phyloP scores from a whole-genome alignment of 2,113 vertebrate species.

The Aythya baeri region DNA sequence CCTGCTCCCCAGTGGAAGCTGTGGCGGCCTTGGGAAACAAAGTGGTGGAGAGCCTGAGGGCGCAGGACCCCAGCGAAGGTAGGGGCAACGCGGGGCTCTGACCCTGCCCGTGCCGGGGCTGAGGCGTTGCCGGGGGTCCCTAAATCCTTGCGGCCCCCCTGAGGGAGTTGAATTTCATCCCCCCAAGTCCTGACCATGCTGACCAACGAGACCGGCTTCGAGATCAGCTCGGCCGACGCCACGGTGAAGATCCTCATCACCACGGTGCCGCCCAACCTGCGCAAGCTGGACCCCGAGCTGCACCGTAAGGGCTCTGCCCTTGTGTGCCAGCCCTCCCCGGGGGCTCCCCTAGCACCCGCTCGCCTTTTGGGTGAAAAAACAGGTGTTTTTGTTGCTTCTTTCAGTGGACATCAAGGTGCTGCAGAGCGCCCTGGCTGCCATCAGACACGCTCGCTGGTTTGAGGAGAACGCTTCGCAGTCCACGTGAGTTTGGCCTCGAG shows the following conservation, averaged over 20 bases:
- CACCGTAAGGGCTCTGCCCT: conserved; percentile 80
- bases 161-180: not conserved
- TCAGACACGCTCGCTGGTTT: conserved; percentile 96
- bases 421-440: conserved; percentile 95
- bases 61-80: conserved; percentile 94
- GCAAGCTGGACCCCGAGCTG: conserved; percentile 94
- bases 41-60: conserved; percentile 92
- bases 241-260: conserved; percentile 98
- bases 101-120: no score
- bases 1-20: conserved; percentile 86
- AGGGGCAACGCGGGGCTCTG: not conserved
- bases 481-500: conserved; percentile 81
- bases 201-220: conserved; percentile 96
- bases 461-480: conserved; percentile 98
- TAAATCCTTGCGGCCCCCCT: not conserved
- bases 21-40: conserved; percentile 96
- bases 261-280: conserved; percentile 94
- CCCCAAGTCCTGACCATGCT: conserved; percentile 92
- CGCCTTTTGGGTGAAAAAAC: not conserved
- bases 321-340: rapidly evolving
- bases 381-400: not conserved
- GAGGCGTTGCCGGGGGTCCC: rapidly evolving
- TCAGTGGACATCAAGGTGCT: conserved; percentile 98
- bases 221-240: conserved; percentile 94
- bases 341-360: no score